These are phyloP conservation scores for Cerastoderma edule DNA, from an alignment of 2,888 invertebrate genomes.

Conservation along the genomic window DNA sequence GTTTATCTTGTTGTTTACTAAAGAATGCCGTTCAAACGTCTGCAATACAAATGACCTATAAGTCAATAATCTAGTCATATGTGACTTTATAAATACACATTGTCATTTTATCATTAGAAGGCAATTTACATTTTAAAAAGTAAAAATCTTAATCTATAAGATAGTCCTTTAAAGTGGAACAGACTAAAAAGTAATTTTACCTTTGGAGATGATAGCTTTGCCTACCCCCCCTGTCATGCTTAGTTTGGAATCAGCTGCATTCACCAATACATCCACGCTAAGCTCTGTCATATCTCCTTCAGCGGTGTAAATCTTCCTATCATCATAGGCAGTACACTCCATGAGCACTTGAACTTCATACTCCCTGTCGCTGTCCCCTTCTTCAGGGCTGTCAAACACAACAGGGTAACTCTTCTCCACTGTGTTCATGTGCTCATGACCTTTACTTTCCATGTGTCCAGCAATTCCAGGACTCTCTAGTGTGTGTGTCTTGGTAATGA, in stretches of 20 bases:
- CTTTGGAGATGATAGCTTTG: slow-evolving; percentile 31
- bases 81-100: too few relatives aligned
- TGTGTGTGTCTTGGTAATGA: slow-evolving; percentile 29
- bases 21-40: too few relatives aligned
- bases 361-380: slow-evolving; percentile 9
- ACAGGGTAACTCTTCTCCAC: slow-evolving; percentile 24
- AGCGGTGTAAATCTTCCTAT: slow-evolving; percentile 31
- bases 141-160: too few relatives aligned
- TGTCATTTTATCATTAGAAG: too few relatives aligned
- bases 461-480: slow-evolving; percentile 40
- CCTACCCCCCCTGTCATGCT: slow-evolving; percentile 36
- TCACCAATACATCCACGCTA: slow-evolving; percentile 37
- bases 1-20: too few relatives aligned
- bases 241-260: slow-evolving; percentile 35
- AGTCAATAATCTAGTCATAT: too few relatives aligned
- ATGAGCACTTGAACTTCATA: slow-evolving; percentile 5
- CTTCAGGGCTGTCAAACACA: slow-evolving; percentile 20
- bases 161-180: neutral
- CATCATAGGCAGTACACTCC: slow-evolving; percentile 22
- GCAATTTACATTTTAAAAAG: too few relatives aligned
- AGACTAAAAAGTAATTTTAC: neutral
- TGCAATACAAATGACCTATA: too few relatives aligned
- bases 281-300: slow-evolving; percentile 53
- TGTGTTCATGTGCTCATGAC: slow-evolving; percentile 20
- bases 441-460: slow-evolving; percentile 34